A percentile compares a stretch with the other conserved stretches of the same genome.
Evolutionary conservation across 1,140 invertebrate species (phyloP).

Genomic region (Hetaerina americana): DNA sequence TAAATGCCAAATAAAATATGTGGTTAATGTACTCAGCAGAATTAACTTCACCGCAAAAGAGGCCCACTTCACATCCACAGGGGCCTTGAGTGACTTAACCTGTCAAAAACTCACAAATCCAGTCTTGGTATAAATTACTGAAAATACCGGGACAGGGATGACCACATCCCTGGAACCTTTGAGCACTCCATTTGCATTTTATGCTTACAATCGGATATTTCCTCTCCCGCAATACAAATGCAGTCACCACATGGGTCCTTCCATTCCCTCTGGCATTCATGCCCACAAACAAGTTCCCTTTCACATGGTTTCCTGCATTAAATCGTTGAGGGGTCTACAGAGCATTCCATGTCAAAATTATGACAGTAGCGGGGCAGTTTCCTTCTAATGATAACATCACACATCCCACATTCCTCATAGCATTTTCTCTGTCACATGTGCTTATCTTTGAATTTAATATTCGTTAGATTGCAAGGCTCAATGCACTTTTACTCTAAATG

Average conservation of each 20-base stretch:
- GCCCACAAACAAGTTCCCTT: slow-evolving; percentile 16
- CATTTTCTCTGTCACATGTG: not conserved
- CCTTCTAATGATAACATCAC: not conserved
- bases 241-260: slow-evolving; percentile 32
- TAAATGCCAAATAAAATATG: too few species aligned
- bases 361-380: not conserved
- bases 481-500: slow-evolving; percentile 1
- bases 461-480: not conserved
- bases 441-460: not conserved
- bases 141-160: slow-evolving; percentile 30
- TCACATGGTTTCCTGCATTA: not conserved
- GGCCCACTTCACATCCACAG: slow-evolving; percentile 31
- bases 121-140: slow-evolving; percentile 24
- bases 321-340: not conserved
- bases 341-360: not conserved
- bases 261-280: slow-evolving; percentile 34
- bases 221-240: slow-evolving; percentile 23
- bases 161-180: slow-evolving; percentile 26
- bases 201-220: slow-evolving; percentile 31
- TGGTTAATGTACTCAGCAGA: not conserved
- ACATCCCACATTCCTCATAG: not conserved
- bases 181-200: slow-evolving; percentile 25
- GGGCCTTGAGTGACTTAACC: slow-evolving; percentile 18
- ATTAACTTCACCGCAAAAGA: slow-evolving; percentile 24
- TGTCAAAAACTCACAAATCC: slow-evolving; percentile 22